Evolutionary conservation across 2,113 vertebrate genomes (phyloP), one percentile per base, ranked within the genome.

Genomic region (western clawed frog (Xenopus tropicalis)): DNA sequence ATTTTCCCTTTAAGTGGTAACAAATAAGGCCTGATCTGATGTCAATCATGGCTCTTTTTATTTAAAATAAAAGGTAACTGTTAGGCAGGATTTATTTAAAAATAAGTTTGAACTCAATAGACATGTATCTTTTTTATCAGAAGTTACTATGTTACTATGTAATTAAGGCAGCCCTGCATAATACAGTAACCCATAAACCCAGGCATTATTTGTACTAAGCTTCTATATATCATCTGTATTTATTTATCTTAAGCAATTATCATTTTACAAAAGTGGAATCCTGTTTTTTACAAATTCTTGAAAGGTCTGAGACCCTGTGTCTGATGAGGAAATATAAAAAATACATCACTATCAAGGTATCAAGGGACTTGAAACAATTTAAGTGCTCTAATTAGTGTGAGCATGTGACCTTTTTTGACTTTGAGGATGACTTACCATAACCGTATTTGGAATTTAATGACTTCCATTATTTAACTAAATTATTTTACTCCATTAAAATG

Each of bases 401-500:
- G 14, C 13, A 51, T 59, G 16, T 67, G 54, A 67, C 64, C 64
- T 67, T 51, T 52, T 69, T 13, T 58, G 19, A 20, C 25, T 56
- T n/a, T 58, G 21, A 61, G 42, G 13, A 24, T 48, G 64, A 74
- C 72, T 74, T 67, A 51, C 25, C 48, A 23, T 61, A 56, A 48
- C 43, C 25, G n/a, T n/a, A 66, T 59, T 66, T 22, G 44, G 58
- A 17, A 58, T 59, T 66, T 66, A 58, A 66, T 29, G 42, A 29
- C 67, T 59, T 54, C 44, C 10, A 25, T 19, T 74, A 58, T 48
- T 42, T 56, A 2, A 43, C 46, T 17, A 64, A 72, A 21, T 72
- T 11, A 71, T 63, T 63, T 48, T 46, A 56, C 54, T 72, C 25
- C 24, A 72, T 54, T 56, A 72, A 71, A 54, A 64, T 46, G 70